Percentiles rank a stretch among this genome's conserved stretches.
These are phyloP conservation scores for Psophia crepitans DNA, from an alignment of 2,113 vertebrate species.

Conservation along the genomic window DNA sequence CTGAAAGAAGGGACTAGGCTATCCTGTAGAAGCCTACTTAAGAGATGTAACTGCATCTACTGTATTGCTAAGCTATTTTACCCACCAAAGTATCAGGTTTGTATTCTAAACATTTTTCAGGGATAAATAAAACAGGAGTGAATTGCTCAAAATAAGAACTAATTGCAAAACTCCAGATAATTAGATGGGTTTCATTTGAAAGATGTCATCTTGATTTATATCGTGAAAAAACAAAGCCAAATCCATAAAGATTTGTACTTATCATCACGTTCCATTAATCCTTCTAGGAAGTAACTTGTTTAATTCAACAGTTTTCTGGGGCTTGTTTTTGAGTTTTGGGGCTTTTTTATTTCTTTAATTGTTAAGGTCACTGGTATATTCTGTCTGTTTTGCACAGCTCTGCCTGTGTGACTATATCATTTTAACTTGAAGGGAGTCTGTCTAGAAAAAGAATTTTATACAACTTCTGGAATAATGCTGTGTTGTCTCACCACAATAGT, in stretches of 20 bases:
- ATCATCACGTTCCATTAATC: background rate
- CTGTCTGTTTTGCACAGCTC: background rate
- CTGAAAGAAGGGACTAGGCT: background rate
- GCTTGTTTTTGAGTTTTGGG: accelerated
- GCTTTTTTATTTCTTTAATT: background rate
- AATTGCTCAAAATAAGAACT: background rate
- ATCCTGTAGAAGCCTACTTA: background rate
- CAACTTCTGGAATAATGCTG: background rate
- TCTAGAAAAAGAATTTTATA: background rate
- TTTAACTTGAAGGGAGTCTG: background rate
- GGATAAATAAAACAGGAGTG: background rate
- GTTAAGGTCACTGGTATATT: background rate
- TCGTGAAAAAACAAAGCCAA: background rate
- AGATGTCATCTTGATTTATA: accelerated
- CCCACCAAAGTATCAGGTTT: background rate
- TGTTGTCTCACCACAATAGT: background rate
- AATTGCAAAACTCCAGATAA: background rate
- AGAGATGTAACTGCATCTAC: background rate
- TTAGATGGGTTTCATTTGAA: background rate
- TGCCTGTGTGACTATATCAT: background rate
- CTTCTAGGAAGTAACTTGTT: background rate
- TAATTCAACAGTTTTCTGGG: background rate
- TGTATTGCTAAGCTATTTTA: background rate
- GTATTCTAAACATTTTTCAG: background rate
- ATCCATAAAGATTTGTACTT: background rate